Percentiles rank a stretch among this genome's conserved stretches.
phyloP scores from a whole-genome alignment of 2,113 vertebrate species.

The Dinomys branickii region DNA sequence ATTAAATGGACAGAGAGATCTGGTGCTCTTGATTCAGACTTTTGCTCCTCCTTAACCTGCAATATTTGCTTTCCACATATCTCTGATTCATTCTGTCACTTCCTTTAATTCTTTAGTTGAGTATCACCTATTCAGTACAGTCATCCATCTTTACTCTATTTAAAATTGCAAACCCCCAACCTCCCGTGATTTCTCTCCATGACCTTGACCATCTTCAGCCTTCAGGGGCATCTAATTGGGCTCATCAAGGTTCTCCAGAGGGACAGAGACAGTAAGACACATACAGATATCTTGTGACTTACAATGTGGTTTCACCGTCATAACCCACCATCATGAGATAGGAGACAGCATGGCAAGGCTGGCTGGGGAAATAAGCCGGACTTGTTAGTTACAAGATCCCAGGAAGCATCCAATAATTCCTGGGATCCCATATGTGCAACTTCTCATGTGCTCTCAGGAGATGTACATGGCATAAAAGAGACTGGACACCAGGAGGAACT shows the following conservation, averaged over 20 bases:
- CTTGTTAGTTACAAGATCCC: not conserved
- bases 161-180: not conserved
- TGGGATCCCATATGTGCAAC: not conserved
- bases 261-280: not conserved
- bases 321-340: not conserved
- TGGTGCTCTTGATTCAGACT: not conserved
- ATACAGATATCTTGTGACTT: not conserved
- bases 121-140: slow-evolving; percentile 21
- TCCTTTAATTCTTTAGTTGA: not conserved
- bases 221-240: not conserved
- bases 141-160: not conserved
- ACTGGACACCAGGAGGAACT: not conserved
- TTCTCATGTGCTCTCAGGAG: not conserved
- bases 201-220: not conserved
- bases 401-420: not conserved
- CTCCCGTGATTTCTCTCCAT: not conserved
- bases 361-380: not conserved
- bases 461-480: not conserved
- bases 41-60: not conserved
- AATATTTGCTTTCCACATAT: not conserved
- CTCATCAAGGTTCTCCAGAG: not conserved
- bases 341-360: not conserved
- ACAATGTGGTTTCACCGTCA: not conserved
- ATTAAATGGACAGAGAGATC: not conserved
- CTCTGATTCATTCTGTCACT: not conserved